A percentile compares a stretch with the other conserved stretches of the same genome.
Evolutionary conservation across 2,888 invertebrate genomes (phyloP).

Genomic region (Digitonthophagus gazella): DNA sequence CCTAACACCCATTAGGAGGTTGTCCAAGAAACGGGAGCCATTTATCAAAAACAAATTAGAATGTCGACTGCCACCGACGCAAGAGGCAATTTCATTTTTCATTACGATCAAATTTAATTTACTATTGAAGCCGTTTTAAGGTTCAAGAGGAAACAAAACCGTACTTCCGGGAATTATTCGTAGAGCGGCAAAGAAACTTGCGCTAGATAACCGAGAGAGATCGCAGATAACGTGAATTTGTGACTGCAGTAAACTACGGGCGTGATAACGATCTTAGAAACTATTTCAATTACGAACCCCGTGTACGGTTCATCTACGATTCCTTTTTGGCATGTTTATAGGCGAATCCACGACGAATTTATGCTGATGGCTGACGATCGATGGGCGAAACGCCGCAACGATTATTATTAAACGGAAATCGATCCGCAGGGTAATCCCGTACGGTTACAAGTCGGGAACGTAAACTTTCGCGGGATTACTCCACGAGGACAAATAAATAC

Average conservation of each 20-base stretch:
- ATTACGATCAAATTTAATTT: background rate
- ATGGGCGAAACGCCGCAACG: background rate
- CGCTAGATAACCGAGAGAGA: background rate
- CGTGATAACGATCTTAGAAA: conserved; percentile 13
- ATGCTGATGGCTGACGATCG: background rate
- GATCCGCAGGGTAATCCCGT: no score
- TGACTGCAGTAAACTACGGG: conserved; percentile 8
- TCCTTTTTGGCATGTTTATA: conserved; percentile 15
- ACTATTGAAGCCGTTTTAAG: background rate
- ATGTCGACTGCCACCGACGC: background rate
- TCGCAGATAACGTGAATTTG: conserved; percentile 8
- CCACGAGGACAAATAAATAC: background rate
- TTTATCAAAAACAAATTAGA: background rate
- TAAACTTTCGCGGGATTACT: background rate
- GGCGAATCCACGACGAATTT: background rate
- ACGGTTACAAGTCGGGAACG: background rate
- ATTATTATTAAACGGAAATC: background rate
- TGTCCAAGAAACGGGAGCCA: background rate
- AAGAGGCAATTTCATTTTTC: background rate
- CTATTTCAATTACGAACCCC: conserved; percentile 12
- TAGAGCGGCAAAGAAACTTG: conserved; percentile 1
- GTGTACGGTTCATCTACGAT: conserved; percentile 4
- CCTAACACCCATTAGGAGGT: background rate
- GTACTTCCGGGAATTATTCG: background rate
- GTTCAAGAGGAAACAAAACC: background rate